Evolutionary conservation across 2,888 invertebrate genomes (phyloP).

Genomic region (Dioctria linearis): DNA sequence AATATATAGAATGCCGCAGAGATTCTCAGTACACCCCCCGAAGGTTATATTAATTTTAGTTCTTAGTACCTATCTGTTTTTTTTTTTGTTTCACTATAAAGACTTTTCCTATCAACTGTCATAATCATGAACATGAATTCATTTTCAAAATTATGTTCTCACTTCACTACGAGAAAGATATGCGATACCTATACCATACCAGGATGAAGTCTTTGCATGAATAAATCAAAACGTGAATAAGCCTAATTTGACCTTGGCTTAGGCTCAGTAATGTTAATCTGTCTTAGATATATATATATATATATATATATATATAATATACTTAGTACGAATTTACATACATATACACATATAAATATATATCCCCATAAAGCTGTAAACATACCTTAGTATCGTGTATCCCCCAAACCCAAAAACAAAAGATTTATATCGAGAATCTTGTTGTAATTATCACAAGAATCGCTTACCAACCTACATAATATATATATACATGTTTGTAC

Average conservation of each 20-base stretch:
- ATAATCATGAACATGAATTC: no score
- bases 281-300: not conserved
- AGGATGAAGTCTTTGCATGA: not conserved
- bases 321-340: no score
- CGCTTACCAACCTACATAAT: not conserved
- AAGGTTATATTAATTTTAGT: no score
- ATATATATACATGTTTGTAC: not conserved
- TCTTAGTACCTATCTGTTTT: no score
- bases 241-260: not conserved
- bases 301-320: not conserved
- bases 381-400: not conserved
- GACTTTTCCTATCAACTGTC: no score
- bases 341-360: no score
- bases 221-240: not conserved
- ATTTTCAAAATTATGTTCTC: not conserved
- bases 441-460: conserved; percentile 23
- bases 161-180: not conserved
- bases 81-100: no score
- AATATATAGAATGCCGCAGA: no score
- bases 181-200: not conserved
- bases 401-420: conserved; percentile 1
- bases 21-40: no score
- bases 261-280: not conserved
- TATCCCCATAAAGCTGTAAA: not conserved
- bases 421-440: conserved; percentile 16